Percentiles rank a stretch among this genome's conserved stretches.
Evolutionary conservation across 2,888 invertebrate species (phyloP).

Genomic region (Caenorhabditis uteleia): DNA sequence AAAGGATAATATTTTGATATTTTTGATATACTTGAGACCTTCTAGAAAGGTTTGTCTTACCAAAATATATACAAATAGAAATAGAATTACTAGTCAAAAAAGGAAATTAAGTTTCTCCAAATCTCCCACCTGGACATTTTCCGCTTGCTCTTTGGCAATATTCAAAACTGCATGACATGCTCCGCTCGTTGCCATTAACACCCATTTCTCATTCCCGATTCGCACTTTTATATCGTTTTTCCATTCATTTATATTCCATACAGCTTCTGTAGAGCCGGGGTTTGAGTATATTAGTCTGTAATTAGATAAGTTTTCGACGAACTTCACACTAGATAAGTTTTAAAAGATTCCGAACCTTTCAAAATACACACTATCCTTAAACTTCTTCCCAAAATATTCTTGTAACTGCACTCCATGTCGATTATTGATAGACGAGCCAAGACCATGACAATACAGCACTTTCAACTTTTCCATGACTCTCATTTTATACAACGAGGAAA

Average conservation of each 20-base stretch:
- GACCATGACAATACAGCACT: conserved; percentile 45
- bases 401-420: conserved; percentile 38
- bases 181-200: conserved; percentile 45
- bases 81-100: too few relatives aligned
- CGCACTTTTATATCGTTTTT: conserved; percentile 37
- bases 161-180: conserved; percentile 42
- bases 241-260: conserved; percentile 47
- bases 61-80: too few relatives aligned
- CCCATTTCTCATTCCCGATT: conserved; percentile 33
- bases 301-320: background rate
- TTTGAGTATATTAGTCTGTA: conserved; percentile 38
- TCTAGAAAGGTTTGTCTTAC: too few relatives aligned
- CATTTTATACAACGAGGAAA: background rate
- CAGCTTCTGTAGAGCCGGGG: conserved; percentile 35
- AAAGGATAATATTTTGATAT: too few relatives aligned
- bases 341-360: too few relatives aligned
- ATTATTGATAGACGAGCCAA: conserved; percentile 48
- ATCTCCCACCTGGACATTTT: conserved; percentile 28
- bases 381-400: conserved; percentile 15
- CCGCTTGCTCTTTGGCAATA: conserved; percentile 27
- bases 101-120: too few relatives aligned
- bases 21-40: too few relatives aligned
- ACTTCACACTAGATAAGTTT: background rate
- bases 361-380: conserved; percentile 33
- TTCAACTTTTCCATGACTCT: conserved; percentile 21